Conservation (phyloP, 2,888 invertebrate genomes). For the Melieria crassipennis region DNA sequence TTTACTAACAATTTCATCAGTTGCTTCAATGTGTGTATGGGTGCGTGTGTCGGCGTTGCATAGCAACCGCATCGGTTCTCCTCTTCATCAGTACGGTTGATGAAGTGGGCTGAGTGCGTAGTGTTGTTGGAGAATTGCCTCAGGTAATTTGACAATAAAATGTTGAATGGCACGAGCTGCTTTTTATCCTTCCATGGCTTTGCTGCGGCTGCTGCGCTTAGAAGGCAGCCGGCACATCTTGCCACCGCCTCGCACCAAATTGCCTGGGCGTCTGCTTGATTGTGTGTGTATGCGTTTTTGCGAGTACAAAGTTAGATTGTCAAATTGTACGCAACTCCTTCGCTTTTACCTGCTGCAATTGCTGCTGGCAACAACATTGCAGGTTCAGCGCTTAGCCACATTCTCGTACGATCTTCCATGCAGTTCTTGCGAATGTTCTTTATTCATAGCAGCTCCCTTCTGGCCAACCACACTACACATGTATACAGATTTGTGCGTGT, state of each 20-base stretch:
- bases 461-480: too few species aligned
- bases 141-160: conserved; percentile 19
- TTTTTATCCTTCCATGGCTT: not conserved
- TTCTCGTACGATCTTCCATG: not conserved
- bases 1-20: conserved; percentile 18
- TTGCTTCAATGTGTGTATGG: not conserved
- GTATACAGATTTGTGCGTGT: too few species aligned
- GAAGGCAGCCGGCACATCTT: conserved; percentile 19
- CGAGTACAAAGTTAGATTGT: conserved; percentile 5
- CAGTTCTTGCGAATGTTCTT: too few species aligned
- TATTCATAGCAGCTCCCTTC: too few species aligned
- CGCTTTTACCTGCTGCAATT: not conserved
- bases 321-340: conserved; percentile 7
- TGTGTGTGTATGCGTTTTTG: conserved; percentile 11
- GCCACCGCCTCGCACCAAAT: not conserved
- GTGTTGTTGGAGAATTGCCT: conserved; percentile 8
- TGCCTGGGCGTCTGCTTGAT: conserved; percentile 28
- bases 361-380: conserved; percentile 7
- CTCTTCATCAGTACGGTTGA: not conserved
- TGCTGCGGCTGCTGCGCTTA: too few species aligned
- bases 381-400: not conserved
- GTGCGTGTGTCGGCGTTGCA: not conserved
- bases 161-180: not conserved
- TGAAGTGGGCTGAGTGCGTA: not conserved
- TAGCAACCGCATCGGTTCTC: too few species aligned